phyloP scores from a whole-genome alignment of 2,888 invertebrate genomes.

The Chloromyia formosa region DNA sequence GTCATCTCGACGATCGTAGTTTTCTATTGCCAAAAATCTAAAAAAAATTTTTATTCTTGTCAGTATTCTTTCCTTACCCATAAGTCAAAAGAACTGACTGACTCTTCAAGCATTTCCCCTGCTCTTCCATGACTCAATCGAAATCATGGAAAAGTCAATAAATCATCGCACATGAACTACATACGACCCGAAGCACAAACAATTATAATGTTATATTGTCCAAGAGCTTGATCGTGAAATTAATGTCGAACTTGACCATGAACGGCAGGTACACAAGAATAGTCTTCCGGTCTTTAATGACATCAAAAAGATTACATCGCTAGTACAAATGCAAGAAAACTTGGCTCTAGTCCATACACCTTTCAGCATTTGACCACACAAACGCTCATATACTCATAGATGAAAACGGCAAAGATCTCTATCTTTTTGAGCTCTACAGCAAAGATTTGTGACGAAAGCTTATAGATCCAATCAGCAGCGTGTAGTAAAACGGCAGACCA shows the following conservation, averaged over 20 bases:
- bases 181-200: too few species aligned
- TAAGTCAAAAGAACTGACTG: too few species aligned
- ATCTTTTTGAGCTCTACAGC: slow-evolving; percentile 9
- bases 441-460: slow-evolving; percentile 38
- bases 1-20: too few species aligned
- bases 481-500: too few species aligned
- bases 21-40: too few species aligned
- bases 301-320: background rate
- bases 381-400: background rate
- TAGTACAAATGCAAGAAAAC: slow-evolving; percentile 8
- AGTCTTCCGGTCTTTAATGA: slow-evolving; percentile 38
- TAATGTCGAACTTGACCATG: slow-evolving; percentile 36
- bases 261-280: slow-evolving; percentile 14
- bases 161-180: too few species aligned
- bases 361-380: slow-evolving; percentile 28
- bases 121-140: too few species aligned
- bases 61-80: too few species aligned
- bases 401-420: background rate
- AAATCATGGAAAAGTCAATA: too few species aligned
- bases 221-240: slow-evolving; percentile 19
- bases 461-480: background rate
- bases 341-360: slow-evolving; percentile 28
- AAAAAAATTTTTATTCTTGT: too few species aligned
- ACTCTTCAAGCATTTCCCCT: too few species aligned
- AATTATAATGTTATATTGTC: background rate